Conservation (phyloP, 2,888 invertebrate species). For the Pinctada fucata region DNA sequence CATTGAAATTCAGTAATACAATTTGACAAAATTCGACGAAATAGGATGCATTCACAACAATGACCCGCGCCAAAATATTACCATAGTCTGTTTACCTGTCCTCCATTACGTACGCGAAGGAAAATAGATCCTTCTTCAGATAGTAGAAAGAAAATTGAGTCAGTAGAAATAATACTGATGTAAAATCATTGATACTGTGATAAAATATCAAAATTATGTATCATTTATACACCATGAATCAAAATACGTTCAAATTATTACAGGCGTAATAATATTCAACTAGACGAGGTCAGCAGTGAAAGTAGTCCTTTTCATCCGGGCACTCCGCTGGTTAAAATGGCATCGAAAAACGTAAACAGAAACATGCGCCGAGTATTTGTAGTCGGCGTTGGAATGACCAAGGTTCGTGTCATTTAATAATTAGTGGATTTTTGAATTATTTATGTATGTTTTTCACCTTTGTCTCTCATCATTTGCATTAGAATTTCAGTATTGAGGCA, state of each 20-base stretch:
- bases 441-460: background rate
- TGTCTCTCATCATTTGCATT: no score
- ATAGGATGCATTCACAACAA: constrained; percentile 58
- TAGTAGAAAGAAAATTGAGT: no score
- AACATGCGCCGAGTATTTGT: constrained; percentile 84
- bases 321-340: constrained; percentile 44
- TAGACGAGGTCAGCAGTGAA: constrained; percentile 45
- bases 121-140: constrained; percentile 28
- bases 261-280: constrained; percentile 23
- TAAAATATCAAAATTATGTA: no score
- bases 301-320: constrained; percentile 56
- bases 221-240: no score
- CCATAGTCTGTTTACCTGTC: constrained; percentile 60
- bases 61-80: constrained; percentile 73
- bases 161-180: no score
- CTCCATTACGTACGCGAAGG: constrained; percentile 37
- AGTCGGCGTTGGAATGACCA: constrained; percentile 98
- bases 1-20: no score
- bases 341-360: constrained; percentile 53
- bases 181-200: no score
- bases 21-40: no score
- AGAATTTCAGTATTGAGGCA: no score
- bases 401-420: constrained; percentile 79
- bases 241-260: background rate
- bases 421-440: background rate